Conservation (phyloP, 2,888 invertebrate genomes). For the Ariolimax columbianus region DNA sequence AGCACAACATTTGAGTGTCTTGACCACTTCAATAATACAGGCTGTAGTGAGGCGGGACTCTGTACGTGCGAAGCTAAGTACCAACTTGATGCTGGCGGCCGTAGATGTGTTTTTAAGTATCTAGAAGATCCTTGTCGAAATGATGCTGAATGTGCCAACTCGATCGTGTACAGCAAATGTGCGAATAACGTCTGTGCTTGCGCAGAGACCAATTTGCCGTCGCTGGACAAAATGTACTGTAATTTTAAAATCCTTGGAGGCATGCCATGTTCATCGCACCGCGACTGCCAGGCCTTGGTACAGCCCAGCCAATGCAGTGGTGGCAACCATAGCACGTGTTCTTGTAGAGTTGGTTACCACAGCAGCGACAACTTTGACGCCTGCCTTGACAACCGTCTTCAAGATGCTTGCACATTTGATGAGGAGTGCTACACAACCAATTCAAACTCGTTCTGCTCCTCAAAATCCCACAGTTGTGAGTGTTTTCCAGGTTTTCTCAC, state of each 20-base stretch:
- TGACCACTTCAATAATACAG: slow-evolving; percentile 13
- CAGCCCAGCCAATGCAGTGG: slow-evolving; percentile 8
- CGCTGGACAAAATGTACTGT: not conserved
- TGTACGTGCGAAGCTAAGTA: not conserved
- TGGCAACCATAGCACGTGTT: not conserved
- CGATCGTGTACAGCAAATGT: not conserved
- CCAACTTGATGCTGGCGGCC: not conserved
- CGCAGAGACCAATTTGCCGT: not conserved
- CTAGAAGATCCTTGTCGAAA: not conserved
- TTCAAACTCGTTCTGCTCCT: slow-evolving; percentile 28
- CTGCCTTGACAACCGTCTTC: slow-evolving; percentile 25
- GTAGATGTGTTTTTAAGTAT: not conserved
- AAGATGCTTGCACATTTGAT: slow-evolving; percentile 14
- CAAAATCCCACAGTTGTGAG: not conserved
- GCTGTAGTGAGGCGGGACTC: not conserved
- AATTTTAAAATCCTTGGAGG: not conserved
- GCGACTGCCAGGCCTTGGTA: not conserved
- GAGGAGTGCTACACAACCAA: slow-evolving; percentile 30
- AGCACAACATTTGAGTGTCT: not conserved
- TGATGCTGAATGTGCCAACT: not conserved
- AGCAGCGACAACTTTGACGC: not conserved
- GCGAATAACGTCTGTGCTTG: not conserved
- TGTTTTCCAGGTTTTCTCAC: slow-evolving; percentile 14
- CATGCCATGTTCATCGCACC: not conserved
- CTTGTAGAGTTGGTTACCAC: slow-evolving; percentile 38